Evolutionary conservation across 2,113 vertebrate species (phyloP), one percentile per base, ranked within the genome.

Genomic region (Forbesichthys papilliferus): DNA sequence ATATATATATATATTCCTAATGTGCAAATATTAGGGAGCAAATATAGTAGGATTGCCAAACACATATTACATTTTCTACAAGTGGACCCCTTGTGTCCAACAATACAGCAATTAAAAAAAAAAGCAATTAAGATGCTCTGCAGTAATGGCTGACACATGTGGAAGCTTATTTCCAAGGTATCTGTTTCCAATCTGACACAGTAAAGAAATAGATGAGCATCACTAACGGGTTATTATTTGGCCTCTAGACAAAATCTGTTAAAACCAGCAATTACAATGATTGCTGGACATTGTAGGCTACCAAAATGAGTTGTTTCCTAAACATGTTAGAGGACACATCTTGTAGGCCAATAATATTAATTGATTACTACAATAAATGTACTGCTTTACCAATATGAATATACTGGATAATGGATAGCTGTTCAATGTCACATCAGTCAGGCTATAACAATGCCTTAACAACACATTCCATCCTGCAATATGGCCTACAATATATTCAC

Each of bases 101-200:
- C 70, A 78, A 79, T 81, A 71, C 73, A 71, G 63, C 74, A 68
- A 72, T 83, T 48, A 66, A 73, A 69, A 68, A 60, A 16, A 16
- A 73, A 75, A 46, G 69, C 68, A 81, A 84, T 81, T 75, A 73
- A 71, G 80, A 61, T 64, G 82, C 80, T 76, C 72, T 70, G 56
- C 77, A 69, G 71, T 86, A 88, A 90, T 87, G 75, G 84, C 78
- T 86, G 76, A 86, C 84, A 87, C 77, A 78, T 88, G 79, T 85
- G 80, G 68, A 79, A 75, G 80, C 72, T 73, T 61, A 69, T 72
- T 77, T 73, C 53, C 59, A 66, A 51, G 55, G 80, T 79, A 77
- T 84, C 83, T 87, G 77, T 78, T 91, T 87, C 85, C 80, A 82
- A 85, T 81, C 81, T 67, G 81, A 82, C 64, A 81, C 72, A 67